phyloP scores from a whole-genome alignment of 1,140 invertebrate genomes.

The Apis laboriosa region DNA sequence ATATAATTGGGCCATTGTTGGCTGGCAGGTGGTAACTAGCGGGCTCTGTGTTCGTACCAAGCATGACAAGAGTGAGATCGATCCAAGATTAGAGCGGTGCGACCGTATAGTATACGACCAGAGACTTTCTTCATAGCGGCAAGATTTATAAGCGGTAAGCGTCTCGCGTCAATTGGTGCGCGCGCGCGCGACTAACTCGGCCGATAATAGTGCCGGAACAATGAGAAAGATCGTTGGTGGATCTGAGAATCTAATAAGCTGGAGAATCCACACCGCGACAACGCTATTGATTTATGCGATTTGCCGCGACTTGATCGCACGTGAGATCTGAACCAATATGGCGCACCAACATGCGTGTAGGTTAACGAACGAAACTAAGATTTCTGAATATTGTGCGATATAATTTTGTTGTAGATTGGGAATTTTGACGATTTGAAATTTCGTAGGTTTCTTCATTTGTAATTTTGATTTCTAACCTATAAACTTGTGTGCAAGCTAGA shows the following conservation, averaged over 20 bases:
- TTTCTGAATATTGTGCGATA: too few species aligned
- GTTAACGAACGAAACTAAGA: not conserved
- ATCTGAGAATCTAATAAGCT: slow-evolving; percentile 35
- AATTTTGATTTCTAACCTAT: too few species aligned
- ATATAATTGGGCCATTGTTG: slow-evolving; percentile 59
- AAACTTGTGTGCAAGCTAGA: too few species aligned
- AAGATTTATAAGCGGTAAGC: slow-evolving; percentile 34
- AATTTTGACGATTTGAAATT: too few species aligned
- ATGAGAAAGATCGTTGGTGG: slow-evolving; percentile 30
- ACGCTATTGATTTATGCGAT: slow-evolving; percentile 27
- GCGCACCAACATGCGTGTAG: not conserved
- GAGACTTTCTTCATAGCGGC: slow-evolving; percentile 35
- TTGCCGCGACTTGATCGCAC: not conserved
- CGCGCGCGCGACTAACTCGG: slow-evolving; percentile 15
- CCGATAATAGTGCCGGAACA: slow-evolving; percentile 38
- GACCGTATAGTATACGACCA: not conserved
- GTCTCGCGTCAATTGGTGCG: slow-evolving; percentile 26
- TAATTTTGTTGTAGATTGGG: too few species aligned
- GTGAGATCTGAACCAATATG: not conserved
- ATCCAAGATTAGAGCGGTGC: slow-evolving; percentile 43
- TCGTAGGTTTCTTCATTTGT: too few species aligned
- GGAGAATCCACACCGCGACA: not conserved
- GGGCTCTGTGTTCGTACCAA: slow-evolving; percentile 5
- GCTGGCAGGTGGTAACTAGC: slow-evolving; percentile 55
- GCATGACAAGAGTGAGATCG: slow-evolving; percentile 50